A percentile compares a stretch with the other conserved stretches of the same genome.
These are phyloP conservation scores for Rhyacophila evoluta DNA, from an alignment of 2,888 invertebrate genomes.

Conservation along the genomic window DNA sequence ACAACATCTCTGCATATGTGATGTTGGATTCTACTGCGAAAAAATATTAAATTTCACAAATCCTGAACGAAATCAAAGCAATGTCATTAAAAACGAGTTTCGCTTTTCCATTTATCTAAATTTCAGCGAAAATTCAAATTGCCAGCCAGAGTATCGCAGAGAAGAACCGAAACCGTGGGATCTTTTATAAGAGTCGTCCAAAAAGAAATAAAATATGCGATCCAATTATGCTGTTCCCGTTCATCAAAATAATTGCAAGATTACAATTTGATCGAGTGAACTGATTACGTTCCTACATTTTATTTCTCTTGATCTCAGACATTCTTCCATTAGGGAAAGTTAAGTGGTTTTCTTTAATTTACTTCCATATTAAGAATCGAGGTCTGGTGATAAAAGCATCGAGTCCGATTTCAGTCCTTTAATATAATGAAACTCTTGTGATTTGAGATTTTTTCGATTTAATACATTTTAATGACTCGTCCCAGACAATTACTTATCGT, in stretches of 20 bases:
- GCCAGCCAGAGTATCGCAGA: too few relatives aligned
- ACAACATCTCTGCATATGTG: too few relatives aligned
- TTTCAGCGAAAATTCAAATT: neutral
- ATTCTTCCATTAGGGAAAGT: neutral
- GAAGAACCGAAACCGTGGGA: neutral
- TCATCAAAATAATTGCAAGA: slow-evolving; percentile 13
- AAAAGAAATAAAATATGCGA: slow-evolving; percentile 12
- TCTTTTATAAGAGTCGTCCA: neutral
- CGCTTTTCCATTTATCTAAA: neutral
- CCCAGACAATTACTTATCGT: too few relatives aligned
- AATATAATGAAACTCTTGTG: neutral
- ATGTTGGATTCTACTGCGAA: neutral
- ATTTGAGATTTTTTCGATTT: too few relatives aligned
- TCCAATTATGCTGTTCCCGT: neutral
- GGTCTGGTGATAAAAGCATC: neutral
- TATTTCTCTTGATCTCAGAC: neutral
- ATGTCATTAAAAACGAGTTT: neutral
- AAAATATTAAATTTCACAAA: neutral
- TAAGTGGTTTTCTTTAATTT: neutral
- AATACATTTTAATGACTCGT: too few relatives aligned
- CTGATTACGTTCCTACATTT: slow-evolving; percentile 3
- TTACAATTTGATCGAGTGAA: neutral
- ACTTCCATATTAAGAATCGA: neutral
- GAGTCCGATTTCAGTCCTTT: neutral
- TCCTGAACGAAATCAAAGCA: neutral